Evolutionary conservation across 2,113 vertebrate species (phyloP).

Genomic region (Pelvicachromis taeniatus): DNA sequence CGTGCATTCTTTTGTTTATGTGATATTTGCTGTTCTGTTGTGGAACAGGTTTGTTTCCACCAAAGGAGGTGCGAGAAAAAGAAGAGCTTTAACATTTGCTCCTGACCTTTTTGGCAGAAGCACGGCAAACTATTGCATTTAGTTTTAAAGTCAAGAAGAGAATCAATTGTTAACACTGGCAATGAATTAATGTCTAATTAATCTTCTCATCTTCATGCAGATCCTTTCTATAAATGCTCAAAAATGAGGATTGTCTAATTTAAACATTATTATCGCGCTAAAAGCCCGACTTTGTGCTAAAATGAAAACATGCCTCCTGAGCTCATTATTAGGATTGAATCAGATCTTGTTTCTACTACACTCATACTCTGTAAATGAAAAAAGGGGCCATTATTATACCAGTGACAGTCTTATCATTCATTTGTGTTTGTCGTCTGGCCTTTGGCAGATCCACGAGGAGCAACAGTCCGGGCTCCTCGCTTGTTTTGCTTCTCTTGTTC

Average conservation of each 20-base stretch:
- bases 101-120: neutral
- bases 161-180: neutral
- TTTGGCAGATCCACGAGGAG: slow-evolving; percentile 23
- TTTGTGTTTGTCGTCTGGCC: neutral
- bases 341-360: neutral
- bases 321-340: neutral
- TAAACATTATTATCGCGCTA: neutral
- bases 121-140: neutral
- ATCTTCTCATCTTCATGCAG: neutral
- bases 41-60: no score
- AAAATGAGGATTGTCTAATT: rapidly evolving
- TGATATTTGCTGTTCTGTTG: neutral
- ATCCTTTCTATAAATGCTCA: neutral
- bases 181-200: neutral
- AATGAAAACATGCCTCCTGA: neutral
- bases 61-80: neutral
- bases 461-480: neutral
- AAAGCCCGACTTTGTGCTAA: neutral
- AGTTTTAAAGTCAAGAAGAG: neutral
- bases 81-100: neutral
- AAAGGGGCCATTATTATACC: neutral
- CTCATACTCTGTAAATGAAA: neutral
- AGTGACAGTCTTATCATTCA: slow-evolving; percentile 22
- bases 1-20: neutral
- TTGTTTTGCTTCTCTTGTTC: slow-evolving; percentile 5